Evolutionary conservation across 2,888 invertebrate species (phyloP).

Genomic region (Teleiodes luculella): DNA sequence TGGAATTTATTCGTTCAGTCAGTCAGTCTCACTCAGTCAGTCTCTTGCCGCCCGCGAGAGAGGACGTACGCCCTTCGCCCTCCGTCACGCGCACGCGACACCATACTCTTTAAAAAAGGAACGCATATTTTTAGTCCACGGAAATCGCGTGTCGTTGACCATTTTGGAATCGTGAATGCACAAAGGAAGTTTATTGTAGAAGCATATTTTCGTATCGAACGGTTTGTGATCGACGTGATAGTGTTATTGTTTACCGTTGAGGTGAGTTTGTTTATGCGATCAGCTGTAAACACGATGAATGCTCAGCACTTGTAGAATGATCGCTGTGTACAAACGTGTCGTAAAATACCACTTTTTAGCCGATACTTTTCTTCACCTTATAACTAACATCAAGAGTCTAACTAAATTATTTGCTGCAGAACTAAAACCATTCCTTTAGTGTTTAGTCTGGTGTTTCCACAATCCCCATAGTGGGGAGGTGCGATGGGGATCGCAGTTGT

Average conservation of each 20-base stretch:
- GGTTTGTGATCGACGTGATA: constrained; percentile 44
- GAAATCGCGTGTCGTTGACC: constrained; percentile 50
- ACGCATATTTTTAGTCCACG: constrained; percentile 59
- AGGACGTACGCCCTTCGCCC: constrained; percentile 61
- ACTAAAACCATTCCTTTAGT: no score
- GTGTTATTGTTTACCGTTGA: constrained; percentile 44
- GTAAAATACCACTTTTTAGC: not conserved
- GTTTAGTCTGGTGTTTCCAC: no score
- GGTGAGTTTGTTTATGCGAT: constrained; percentile 65
- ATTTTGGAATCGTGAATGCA: constrained; percentile 28
- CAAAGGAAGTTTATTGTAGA: constrained; percentile 41
- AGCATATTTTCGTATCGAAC: constrained; percentile 33
- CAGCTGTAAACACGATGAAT: constrained; percentile 47
- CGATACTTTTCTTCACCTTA: not conserved
- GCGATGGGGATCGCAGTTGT: no score
- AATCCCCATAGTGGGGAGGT: no score
- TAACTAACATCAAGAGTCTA: not conserved
- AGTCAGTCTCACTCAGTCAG: constrained; percentile 47
- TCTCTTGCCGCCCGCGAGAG: constrained; percentile 50
- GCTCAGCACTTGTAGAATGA: not conserved
- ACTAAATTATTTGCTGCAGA: no score
- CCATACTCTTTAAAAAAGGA: constrained; percentile 52
- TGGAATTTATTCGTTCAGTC: not conserved
- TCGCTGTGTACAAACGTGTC: constrained; percentile 5
- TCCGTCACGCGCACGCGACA: constrained; percentile 40